phyloP scores from a whole-genome alignment of 2,888 invertebrate genomes.

The Pycnomerus fuliginosus region DNA sequence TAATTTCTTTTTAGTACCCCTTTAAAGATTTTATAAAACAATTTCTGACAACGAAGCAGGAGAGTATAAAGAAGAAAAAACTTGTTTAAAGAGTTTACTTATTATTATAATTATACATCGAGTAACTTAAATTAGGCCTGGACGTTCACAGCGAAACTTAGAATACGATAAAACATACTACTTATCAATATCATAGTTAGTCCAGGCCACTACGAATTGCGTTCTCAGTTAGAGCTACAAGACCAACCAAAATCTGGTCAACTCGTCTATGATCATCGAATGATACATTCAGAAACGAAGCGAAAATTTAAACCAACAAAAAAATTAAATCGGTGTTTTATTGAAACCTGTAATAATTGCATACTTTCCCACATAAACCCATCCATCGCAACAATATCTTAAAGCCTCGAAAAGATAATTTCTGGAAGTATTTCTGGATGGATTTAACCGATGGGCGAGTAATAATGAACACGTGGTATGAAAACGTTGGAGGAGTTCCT shows the following conservation, averaged over 20 bases:
- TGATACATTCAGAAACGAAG: constrained; percentile 19
- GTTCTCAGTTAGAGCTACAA: constrained; percentile 29
- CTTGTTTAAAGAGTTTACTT: constrained; percentile 46
- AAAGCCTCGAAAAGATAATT: constrained; percentile 15
- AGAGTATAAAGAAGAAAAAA: no score
- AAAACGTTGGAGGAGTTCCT: constrained; percentile 32
- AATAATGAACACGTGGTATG: constrained; percentile 38
- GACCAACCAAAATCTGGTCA: constrained; percentile 16
- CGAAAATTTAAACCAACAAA: constrained; percentile 20
- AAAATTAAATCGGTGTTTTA: constrained; percentile 14
- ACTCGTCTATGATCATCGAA: constrained; percentile 23
- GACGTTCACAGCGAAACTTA: constrained; percentile 50
- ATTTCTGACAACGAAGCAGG: no score
- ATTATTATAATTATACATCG: constrained; percentile 51
- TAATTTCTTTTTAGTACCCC: no score
- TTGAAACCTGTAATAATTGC: no score
- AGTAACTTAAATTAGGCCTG: constrained; percentile 51
- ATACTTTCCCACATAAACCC: no score
- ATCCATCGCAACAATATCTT: no score
- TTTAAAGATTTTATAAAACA: no score
- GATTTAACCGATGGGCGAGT: constrained; percentile 7
- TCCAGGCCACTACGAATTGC: constrained; percentile 49
- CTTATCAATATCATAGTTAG: constrained; percentile 43
- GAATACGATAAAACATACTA: constrained; percentile 44
- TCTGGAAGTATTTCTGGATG: constrained; percentile 11